These are phyloP conservation scores for Enteromius afrohamiltoni DNA, from an alignment of 2,797 vertebrate species.

Conservation along the genomic window DNA sequence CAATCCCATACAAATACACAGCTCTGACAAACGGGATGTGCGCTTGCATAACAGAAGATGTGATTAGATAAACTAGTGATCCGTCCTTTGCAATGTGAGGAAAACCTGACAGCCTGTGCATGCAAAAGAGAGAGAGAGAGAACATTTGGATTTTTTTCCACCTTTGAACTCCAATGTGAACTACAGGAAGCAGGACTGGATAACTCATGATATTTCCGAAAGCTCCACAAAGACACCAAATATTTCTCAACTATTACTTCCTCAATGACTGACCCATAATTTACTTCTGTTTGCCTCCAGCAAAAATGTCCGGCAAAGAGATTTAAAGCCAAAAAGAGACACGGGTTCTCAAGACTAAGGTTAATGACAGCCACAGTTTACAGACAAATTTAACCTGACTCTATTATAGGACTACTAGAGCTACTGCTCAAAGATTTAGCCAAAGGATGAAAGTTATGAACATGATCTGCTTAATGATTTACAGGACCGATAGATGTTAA, in stretches of 20 bases:
- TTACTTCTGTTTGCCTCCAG: neutral
- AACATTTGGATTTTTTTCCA: constrained; percentile 56
- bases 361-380: neutral
- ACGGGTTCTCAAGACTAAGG: neutral
- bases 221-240: constrained; percentile 19
- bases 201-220: constrained; percentile 42
- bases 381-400: neutral
- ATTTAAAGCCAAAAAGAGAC: neutral
- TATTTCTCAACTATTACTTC: constrained; percentile 64
- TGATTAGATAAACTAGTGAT: constrained; percentile 18
- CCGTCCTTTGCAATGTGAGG: constrained; percentile 2
- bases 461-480: neutral
- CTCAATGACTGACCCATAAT: constrained; percentile 41
- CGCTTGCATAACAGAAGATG: constrained; percentile 9
- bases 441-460: neutral
- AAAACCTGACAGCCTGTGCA: neutral
- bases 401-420: neutral
- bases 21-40: neutral
- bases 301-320: neutral
- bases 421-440: neutral
- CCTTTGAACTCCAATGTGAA: constrained; percentile 54
- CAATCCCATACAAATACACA: constrained; percentile 13
- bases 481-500: neutral
- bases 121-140: constrained; percentile 17
- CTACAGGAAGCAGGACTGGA: constrained; percentile 66